A percentile compares a stretch with the other conserved stretches of the same genome.
These are phyloP conservation scores for Nasua narica DNA, from an alignment of 2,797 vertebrate species.

Conservation along the genomic window DNA sequence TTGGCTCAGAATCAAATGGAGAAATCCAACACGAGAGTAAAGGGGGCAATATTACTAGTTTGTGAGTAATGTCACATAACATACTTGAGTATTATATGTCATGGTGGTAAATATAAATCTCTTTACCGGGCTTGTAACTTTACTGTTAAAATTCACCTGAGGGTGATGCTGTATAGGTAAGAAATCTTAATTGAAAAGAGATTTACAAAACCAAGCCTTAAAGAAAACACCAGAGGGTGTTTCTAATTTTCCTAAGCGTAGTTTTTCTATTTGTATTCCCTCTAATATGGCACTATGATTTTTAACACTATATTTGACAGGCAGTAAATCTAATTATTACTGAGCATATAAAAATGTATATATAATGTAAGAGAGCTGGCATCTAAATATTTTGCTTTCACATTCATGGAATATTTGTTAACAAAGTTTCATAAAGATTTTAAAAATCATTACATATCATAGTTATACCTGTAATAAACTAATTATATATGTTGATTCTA, in stretches of 20 bases:
- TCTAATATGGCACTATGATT: slow-evolving; percentile 63
- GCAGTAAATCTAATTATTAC: slow-evolving; percentile 63
- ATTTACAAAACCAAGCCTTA: slow-evolving; percentile 57
- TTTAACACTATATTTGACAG: slow-evolving; percentile 73
- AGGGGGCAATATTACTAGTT: slow-evolving; percentile 24
- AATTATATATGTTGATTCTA: slow-evolving; percentile 80
- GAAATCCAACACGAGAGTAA: not conserved
- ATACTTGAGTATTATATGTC: slow-evolving; percentile 11
- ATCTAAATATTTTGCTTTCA: slow-evolving; percentile 76
- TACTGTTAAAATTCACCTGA: slow-evolving; percentile 66
- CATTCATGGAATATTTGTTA: slow-evolving; percentile 75
- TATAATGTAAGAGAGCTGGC: slow-evolving; percentile 61
- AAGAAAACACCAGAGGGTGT: slow-evolving; percentile 49
- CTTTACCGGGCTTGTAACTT: slow-evolving; percentile 55
- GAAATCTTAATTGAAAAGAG: slow-evolving; percentile 64
- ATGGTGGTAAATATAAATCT: slow-evolving; percentile 53
- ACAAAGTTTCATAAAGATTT: slow-evolving; percentile 81
- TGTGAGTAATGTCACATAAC: slow-evolving; percentile 27
- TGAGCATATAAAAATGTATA: slow-evolving; percentile 69
- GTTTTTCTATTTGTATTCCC: slow-evolving; percentile 57
- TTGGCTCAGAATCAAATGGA: slow-evolving; percentile 33
- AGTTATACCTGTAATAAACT: slow-evolving; percentile 82
- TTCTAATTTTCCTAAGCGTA: slow-evolving; percentile 63
- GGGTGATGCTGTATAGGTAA: slow-evolving; percentile 45
- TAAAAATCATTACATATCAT: slow-evolving; percentile 71